Base-by-base conservation (phyloP, 2,888 invertebrate genomes). In the Stenichneumon culpator region DNA sequence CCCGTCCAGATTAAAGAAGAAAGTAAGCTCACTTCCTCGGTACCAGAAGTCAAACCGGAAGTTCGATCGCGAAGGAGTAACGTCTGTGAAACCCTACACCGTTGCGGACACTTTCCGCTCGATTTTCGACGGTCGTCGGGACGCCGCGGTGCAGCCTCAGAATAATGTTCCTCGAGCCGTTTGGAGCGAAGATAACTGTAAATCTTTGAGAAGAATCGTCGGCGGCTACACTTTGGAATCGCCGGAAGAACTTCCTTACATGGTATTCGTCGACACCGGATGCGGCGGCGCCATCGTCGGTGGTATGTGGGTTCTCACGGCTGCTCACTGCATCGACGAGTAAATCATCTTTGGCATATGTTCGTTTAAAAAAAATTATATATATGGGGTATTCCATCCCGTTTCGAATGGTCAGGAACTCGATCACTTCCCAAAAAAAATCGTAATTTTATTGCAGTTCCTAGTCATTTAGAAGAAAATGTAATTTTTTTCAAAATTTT, bases 221-320 rank as follows among this genome's bases (percentile, higher is more conserved):
- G 83, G 82, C 0, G 87, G 86, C 6, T 54, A 50, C 36, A 4
- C 1, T 0, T 50, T 65, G 11, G 16, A 69, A 9, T 52, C 68
- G 36, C 39, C 73, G 4, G 85, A 85, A 69, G 19, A 82, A 11
- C 22, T 83, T 22, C 87, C 87, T 6, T 87, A 83, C 36, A 82
- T 86, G 67, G 87, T 74, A 0, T 86, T 86, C 32, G 32, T 87
- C 54, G 86, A 87, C 52, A 74, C 73, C 25, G 86, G 87, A 25
- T 87, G 87, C 9, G 87, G 85, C 0, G 87, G 86, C 9, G 65
- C 82, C 0, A 83, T 87, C 19, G 80, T 87, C 47, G 47, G 86
- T 28, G 19, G 78, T 22, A 3, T 3, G 1, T 87, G 85, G 85
- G 68, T 87, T 25, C 22, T 87, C 22, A 82, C 87, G 6, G 86